Conservation (phyloP, 2,797 vertebrate species). For the Anableps anableps region DNA sequence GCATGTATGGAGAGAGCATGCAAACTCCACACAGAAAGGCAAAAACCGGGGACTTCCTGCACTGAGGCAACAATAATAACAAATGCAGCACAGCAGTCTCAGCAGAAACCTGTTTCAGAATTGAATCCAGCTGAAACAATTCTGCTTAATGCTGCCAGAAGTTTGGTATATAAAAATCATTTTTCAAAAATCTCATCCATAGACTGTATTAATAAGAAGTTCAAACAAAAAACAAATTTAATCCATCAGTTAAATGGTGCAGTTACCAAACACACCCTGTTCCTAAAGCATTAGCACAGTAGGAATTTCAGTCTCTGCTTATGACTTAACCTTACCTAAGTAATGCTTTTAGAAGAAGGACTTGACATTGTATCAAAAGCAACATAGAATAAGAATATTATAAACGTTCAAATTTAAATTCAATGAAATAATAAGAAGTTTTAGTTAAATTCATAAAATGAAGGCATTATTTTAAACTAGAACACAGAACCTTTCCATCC, state of each 20-base stretch:
- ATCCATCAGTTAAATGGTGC: neutral
- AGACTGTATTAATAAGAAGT: neutral
- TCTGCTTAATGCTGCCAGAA: neutral
- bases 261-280: neutral
- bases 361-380: neutral
- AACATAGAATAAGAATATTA: neutral
- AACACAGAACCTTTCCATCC: neutral
- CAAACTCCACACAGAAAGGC: neutral
- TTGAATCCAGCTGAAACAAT: neutral
- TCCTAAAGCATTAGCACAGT: neutral
- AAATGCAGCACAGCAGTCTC: neutral
- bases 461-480: neutral
- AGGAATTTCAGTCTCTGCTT: neutral
- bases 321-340: neutral
- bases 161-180: neutral
- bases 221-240: neutral
- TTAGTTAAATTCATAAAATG: no score
- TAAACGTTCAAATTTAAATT: no score
- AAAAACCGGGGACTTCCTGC: neutral
- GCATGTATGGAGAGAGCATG: neutral
- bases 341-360: neutral
- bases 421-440: no score
- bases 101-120: neutral
- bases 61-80: neutral
- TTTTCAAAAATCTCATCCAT: neutral